Evolutionary conservation across 2,113 vertebrate genomes (phyloP).

Genomic region (Prunella fulvescens): DNA sequence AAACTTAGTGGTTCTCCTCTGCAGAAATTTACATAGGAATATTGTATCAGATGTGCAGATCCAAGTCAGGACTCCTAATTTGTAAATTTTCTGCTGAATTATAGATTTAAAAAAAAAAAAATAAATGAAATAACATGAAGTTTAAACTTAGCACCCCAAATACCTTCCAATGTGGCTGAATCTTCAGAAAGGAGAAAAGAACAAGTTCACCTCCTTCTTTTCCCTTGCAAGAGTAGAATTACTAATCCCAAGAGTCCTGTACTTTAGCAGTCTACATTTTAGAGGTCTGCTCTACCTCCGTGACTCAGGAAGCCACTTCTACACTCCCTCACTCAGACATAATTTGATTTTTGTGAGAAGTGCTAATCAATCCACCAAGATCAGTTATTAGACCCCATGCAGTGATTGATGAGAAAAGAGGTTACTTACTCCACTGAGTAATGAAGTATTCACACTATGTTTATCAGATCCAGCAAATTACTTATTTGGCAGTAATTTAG

Average conservation of each 20-base stretch:
- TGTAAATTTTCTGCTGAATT: neutral
- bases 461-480: neutral
- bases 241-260: neutral
- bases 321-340: neutral
- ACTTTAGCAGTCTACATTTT: neutral
- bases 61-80: neutral
- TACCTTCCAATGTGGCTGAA: neutral
- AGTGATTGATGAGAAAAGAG: neutral
- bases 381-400: neutral
- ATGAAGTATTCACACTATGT: neutral
- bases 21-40: neutral
- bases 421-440: neutral
- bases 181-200: neutral
- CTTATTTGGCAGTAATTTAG: neutral
- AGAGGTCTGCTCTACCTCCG: neutral
- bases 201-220: neutral
- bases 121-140: neutral
- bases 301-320: neutral
- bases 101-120: neutral
- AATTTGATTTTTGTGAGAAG: neutral
- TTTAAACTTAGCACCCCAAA: neutral
- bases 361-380: neutral
- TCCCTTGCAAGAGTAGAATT: neutral
- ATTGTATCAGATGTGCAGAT: neutral
- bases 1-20: neutral